These are phyloP conservation scores for Heteromyza rotundicornis DNA, from an alignment of 2,888 invertebrate species.

Conservation along the genomic window DNA sequence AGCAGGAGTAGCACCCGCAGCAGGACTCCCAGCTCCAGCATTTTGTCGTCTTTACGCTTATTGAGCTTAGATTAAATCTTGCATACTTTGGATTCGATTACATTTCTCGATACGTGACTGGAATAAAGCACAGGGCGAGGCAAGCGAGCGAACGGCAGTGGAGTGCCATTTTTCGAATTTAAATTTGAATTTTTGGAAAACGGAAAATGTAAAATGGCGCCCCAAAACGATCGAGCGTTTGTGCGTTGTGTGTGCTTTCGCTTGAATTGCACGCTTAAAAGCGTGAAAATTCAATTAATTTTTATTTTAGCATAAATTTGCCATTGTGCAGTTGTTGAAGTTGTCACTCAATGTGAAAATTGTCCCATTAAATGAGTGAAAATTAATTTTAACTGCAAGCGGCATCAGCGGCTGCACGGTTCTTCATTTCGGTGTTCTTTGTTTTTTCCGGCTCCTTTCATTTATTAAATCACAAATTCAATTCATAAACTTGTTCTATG, in stretches of 20 bases:
- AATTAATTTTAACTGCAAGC: no score
- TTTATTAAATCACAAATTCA: no score
- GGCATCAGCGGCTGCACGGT: no score
- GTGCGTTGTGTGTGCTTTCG: background rate
- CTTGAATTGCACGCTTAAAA: constrained; percentile 16
- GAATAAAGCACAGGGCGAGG: constrained; percentile 19
- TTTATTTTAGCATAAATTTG: background rate
- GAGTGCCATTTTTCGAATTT: background rate
- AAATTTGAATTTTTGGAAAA: background rate
- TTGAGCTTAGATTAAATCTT: constrained; percentile 39
- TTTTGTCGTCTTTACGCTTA: constrained; percentile 25
- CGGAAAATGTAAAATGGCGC: no score
- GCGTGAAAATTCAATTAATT: constrained; percentile 33
- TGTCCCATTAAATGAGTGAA: constrained; percentile 24
- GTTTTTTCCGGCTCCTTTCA: no score
- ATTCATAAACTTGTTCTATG: no score
- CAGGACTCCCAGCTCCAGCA: no score
- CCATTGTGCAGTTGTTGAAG: constrained; percentile 18
- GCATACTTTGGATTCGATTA: constrained; percentile 39
- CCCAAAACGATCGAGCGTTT: no score
- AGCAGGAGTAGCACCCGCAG: background rate
- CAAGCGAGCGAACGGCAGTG: background rate
- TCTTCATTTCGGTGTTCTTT: no score
- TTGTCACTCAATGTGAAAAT: constrained; percentile 29
- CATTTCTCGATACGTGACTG: constrained; percentile 34